Percentiles rank a stretch among this genome's conserved stretches.
phyloP scores from a whole-genome alignment of 2,888 invertebrate genomes.

The Stegana nigrithorax region DNA sequence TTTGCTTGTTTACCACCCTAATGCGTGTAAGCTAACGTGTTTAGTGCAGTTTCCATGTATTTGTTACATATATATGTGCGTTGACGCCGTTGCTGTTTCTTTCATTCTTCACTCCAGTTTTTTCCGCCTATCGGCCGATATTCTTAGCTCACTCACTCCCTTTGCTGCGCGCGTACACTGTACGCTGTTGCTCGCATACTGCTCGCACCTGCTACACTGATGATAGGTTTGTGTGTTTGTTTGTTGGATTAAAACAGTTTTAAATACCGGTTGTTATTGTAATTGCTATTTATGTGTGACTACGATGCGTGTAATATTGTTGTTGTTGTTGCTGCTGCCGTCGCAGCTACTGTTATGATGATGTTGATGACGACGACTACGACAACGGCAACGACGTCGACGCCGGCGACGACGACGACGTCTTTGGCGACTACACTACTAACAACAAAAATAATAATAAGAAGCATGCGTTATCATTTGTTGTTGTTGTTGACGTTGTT shows the following conservation, averaged over 20 bases:
- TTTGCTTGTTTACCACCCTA: too few relatives aligned
- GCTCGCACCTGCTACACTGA: conserved; percentile 21
- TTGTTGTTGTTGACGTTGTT: conserved; percentile 12
- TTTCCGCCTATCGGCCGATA: too few relatives aligned
- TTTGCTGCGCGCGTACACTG: too few relatives aligned
- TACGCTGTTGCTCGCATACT: too few relatives aligned
- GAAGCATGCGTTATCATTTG: conserved; percentile 18
- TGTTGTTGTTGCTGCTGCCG: conserved; percentile 2
- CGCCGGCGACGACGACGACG: background rate
- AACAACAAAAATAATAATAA: background rate
- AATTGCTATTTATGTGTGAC: conserved; percentile 42
- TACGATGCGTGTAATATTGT: conserved; percentile 13
- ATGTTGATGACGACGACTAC: background rate
- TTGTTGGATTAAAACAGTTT: conserved; percentile 39
- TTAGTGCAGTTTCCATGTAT: too few relatives aligned
- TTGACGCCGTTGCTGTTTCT: too few relatives aligned
- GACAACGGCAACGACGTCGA: background rate
- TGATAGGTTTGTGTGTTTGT: background rate
- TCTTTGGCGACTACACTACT: too few relatives aligned
- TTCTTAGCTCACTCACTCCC: too few relatives aligned
- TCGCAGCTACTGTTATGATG: background rate
- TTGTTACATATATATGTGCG: too few relatives aligned
- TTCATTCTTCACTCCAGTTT: too few relatives aligned
- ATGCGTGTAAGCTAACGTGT: too few relatives aligned
- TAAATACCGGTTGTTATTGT: conserved; percentile 51